These are phyloP conservation scores for Valencia hispanica DNA, from an alignment of 2,797 vertebrate genomes.

Conservation along the genomic window DNA sequence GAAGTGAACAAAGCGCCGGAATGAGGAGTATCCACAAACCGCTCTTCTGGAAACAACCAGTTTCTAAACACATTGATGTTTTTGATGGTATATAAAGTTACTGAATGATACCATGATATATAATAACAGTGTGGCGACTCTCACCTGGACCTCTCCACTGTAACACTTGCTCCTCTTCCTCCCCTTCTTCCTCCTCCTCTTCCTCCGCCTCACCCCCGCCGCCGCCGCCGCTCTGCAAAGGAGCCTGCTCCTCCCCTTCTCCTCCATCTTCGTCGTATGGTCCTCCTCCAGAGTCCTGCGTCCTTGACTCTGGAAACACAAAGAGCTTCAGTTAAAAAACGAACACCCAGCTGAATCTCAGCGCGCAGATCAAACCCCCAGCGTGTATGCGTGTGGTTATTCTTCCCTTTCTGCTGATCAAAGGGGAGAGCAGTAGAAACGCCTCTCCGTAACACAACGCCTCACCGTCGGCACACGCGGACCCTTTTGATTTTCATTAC, in stretches of 20 bases:
- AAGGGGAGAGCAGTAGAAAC: conserved; percentile 51
- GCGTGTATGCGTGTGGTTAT: conserved; percentile 2
- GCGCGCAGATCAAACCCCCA: not conserved
- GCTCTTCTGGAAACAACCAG: not conserved
- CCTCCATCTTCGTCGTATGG: conserved; percentile 67
- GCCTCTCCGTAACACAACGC: conserved; percentile 58
- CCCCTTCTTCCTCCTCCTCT: conserved; percentile 58
- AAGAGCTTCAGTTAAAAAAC: conserved; percentile 18
- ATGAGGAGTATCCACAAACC: not conserved
- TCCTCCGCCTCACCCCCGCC: conserved; percentile 46
- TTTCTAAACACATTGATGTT: not conserved
- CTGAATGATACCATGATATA: not conserved
- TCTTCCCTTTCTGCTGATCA: conserved; percentile 70
- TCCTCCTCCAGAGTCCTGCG: conserved; percentile 65
- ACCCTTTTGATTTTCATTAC: conserved; percentile 55
- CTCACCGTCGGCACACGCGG: conserved; percentile 38
- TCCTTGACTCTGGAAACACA: conserved; percentile 68
- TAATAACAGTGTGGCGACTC: conserved; percentile 18
- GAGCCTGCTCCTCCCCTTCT: conserved; percentile 55
- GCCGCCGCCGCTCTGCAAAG: conserved; percentile 54
- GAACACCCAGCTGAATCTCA: not conserved
- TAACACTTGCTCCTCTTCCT: conserved; percentile 58
- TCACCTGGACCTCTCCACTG: conserved; percentile 90
- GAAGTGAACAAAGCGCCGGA: not conserved
- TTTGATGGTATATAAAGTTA: not conserved